Conservation (phyloP, 2,113 vertebrate species). For the Riparia riparia region DNA sequence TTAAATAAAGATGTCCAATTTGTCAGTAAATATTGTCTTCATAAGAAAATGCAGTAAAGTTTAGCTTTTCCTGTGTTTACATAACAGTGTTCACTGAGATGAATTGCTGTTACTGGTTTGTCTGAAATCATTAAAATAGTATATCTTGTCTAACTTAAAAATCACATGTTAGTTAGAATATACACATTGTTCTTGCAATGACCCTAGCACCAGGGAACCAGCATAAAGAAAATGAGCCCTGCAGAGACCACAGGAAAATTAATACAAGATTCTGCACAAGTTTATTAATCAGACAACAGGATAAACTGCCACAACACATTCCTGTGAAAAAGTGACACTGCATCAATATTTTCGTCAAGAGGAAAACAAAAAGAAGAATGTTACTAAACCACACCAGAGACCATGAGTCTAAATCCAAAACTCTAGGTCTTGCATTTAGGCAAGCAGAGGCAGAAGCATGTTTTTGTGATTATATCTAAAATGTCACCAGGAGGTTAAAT, state of each 20-base stretch:
- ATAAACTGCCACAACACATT: background rate
- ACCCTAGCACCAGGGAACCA: background rate
- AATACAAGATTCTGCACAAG: background rate
- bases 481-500: background rate
- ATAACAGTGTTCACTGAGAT: background rate
- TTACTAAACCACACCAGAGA: background rate
- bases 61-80: background rate
- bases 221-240: background rate
- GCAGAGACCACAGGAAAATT: background rate
- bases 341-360: background rate
- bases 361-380: background rate
- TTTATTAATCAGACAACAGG: background rate
- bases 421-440: background rate
- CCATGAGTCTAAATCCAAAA: background rate
- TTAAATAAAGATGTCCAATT: background rate
- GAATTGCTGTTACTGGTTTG: background rate
- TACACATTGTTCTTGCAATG: background rate
- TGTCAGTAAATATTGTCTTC: background rate
- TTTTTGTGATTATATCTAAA: background rate
- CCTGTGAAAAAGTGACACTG: background rate
- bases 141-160: background rate
- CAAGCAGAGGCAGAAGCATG: background rate
- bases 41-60: background rate
- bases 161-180: background rate
- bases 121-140: background rate